Evolutionary conservation across 1,140 invertebrate species (phyloP).

Genomic region (Heliconius himera): DNA sequence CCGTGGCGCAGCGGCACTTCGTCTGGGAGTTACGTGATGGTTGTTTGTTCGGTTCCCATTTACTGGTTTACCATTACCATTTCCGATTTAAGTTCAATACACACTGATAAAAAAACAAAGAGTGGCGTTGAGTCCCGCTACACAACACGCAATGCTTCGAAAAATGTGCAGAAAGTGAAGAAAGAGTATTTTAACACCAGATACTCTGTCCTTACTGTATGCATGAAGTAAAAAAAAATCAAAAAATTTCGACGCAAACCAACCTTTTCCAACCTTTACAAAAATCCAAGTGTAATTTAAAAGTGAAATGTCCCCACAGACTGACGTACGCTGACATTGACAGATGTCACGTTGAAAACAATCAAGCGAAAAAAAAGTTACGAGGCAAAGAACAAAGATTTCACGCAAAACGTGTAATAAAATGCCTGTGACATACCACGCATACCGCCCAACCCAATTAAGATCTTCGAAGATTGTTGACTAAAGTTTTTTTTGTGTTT

Average conservation of each 20-base stretch:
- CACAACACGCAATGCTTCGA: too few species aligned
- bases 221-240: not conserved
- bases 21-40: not conserved
- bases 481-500: constrained; percentile 45
- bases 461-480: constrained; percentile 70
- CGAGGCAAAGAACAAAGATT: constrained; percentile 27
- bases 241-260: not conserved
- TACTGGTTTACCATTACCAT: too few species aligned
- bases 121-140: not conserved
- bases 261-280: constrained; percentile 12
- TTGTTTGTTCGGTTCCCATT: not conserved
- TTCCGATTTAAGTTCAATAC: too few species aligned
- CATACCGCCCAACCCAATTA: constrained; percentile 67
- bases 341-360: constrained; percentile 53
- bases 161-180: too few species aligned
- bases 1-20: not conserved
- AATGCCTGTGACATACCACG: constrained; percentile 54
- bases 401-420: constrained; percentile 44
- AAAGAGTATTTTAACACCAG: not conserved
- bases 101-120: not conserved
- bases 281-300: constrained; percentile 51
- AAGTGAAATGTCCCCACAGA: constrained; percentile 62
- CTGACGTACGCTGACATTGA: constrained; percentile 64
- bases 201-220: not conserved
- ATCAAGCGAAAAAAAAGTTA: constrained; percentile 40